phyloP scores from a whole-genome alignment of 2,113 vertebrate genomes.

The Phycodurus eques region DNA sequence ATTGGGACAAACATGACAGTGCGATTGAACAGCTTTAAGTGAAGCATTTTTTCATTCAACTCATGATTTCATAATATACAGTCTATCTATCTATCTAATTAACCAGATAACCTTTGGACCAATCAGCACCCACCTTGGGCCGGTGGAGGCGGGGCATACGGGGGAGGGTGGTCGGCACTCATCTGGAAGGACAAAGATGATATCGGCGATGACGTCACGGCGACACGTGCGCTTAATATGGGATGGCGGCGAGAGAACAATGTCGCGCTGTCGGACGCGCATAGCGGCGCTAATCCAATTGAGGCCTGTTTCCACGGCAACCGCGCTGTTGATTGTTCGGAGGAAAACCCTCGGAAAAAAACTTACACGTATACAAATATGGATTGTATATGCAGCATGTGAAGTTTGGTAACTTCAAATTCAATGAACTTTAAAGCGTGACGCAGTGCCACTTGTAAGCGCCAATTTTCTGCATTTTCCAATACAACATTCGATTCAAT shows the following conservation, averaged over 20 bases:
- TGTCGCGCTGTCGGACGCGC: not conserved
- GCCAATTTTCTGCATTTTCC: not conserved
- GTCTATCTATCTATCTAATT: not conserved
- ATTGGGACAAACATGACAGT: not conserved
- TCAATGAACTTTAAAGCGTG: no score
- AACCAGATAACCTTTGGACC: not conserved
- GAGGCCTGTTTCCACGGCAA: not conserved
- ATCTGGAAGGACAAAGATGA: constrained; percentile 1
- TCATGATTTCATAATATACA: not conserved
- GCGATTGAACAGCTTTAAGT: not conserved
- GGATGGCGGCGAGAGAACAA: not conserved
- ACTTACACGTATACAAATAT: not conserved
- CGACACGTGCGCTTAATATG: not conserved
- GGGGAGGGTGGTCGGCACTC: not conserved
- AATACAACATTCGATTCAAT: not conserved
- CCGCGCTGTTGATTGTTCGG: not conserved
- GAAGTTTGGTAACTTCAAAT: no score
- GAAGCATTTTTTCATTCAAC: no score
- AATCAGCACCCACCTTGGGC: not conserved
- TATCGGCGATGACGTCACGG: not conserved
- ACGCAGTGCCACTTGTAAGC: not conserved
- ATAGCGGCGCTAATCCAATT: constrained; percentile 9
- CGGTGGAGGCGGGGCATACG: constrained; percentile 2
- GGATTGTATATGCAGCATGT: no score
- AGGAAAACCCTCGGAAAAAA: not conserved